Evolutionary conservation across 2,797 vertebrate genomes (phyloP).

Genomic region (Gallinago nigripennis): DNA sequence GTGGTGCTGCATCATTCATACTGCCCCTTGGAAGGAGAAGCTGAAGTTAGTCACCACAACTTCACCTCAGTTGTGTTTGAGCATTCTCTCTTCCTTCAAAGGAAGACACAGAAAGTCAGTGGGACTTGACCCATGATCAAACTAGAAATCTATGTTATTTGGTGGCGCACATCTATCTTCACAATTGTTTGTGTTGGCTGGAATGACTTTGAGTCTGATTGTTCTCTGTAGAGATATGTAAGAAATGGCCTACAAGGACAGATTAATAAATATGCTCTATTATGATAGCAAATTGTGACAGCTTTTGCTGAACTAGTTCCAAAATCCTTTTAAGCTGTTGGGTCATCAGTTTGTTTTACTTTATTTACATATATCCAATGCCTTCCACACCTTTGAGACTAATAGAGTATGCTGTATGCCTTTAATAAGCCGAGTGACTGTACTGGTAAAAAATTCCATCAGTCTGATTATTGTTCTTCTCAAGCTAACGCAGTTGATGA

Average conservation of each 20-base stretch:
- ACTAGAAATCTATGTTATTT: neutral
- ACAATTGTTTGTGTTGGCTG: neutral
- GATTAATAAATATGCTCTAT: neutral
- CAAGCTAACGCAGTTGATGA: neutral
- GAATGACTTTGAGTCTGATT: neutral
- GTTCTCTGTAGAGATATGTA: neutral
- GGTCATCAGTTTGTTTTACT: neutral
- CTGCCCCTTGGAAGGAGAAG: neutral
- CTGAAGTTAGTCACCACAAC: neutral
- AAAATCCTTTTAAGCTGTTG: neutral
- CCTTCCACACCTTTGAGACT: neutral
- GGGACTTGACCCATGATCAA: accelerated
- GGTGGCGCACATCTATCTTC: accelerated
- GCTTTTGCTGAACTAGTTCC: neutral
- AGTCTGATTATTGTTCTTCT: neutral
- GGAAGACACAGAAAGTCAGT: neutral
- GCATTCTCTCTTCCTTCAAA: neutral
- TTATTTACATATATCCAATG: neutral
- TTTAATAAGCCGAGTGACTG: neutral
- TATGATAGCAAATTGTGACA: neutral
- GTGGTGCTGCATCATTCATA: neutral
- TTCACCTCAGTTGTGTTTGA: neutral
- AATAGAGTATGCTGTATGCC: neutral
- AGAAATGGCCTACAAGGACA: neutral
- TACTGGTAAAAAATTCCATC: neutral